Evolutionary conservation across 2,113 vertebrate species (phyloP).

Genomic region (Apaloderma vittatum): DNA sequence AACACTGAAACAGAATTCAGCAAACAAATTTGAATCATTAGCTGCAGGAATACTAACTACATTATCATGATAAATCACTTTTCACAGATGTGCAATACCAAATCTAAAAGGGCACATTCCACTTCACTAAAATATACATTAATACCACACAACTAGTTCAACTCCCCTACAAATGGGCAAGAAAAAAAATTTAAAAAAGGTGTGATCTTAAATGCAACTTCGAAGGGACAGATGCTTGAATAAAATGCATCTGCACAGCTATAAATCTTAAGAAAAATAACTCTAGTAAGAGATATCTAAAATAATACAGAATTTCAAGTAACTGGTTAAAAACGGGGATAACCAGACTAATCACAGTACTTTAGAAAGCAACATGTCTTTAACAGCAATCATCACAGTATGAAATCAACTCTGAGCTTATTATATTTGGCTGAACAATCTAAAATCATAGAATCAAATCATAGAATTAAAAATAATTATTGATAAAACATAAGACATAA

Average conservation of each 20-base stretch:
- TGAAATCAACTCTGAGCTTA: slow-evolving; percentile 28
- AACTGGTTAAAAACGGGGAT: not conserved
- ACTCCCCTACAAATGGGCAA: not conserved
- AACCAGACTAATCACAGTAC: slow-evolving; percentile 13
- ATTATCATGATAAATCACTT: not conserved
- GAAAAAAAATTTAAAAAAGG: not conserved
- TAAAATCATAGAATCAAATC: slow-evolving; percentile 64
- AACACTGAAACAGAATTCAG: not conserved
- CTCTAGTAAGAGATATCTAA: not conserved
- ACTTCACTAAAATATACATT: not conserved
- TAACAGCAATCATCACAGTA: slow-evolving; percentile 53
- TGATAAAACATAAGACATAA: slow-evolving; percentile 67
- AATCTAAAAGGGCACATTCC: not conserved
- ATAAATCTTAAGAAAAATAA: not conserved
- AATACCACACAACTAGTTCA: not conserved
- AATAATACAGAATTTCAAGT: not conserved
- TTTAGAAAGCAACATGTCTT: slow-evolving; percentile 20
- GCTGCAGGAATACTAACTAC: not conserved
- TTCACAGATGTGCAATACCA: not conserved
- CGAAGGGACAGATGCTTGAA: not conserved
- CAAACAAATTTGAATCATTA: slow-evolving; percentile 2
- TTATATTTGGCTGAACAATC: slow-evolving; percentile 52
- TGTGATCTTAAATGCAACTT: not conserved
- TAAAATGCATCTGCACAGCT: not conserved
- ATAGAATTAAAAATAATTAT: slow-evolving; percentile 73